Percentiles rank a stretch among this genome's conserved stretches.
Conservation (phyloP, 2,888 invertebrate species). For the Pterostichus niger region DNA sequence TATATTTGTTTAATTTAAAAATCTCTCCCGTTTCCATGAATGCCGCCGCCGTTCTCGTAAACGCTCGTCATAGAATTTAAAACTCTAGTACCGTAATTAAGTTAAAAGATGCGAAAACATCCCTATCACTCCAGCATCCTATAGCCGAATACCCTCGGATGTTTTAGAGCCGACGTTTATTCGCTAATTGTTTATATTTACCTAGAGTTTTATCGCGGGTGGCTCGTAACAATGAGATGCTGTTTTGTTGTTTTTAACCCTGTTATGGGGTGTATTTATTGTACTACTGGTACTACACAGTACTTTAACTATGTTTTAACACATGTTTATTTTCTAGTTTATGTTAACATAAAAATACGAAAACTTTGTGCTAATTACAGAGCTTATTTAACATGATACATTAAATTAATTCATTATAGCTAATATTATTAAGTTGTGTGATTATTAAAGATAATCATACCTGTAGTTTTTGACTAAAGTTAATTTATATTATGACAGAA, state of each 20-base stretch:
- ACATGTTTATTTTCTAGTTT: conserved; percentile 5
- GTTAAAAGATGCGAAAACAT: neutral
- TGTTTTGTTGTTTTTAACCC: neutral
- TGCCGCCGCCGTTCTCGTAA: no score
- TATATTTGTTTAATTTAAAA: no score
- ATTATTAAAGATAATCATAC: no score
- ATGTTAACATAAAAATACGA: neutral
- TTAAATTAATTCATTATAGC: neutral
- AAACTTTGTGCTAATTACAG: neutral
- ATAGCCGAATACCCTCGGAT: conserved; percentile 3
- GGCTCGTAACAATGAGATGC: neutral
- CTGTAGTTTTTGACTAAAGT: no score
- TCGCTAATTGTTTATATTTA: conserved; percentile 42
- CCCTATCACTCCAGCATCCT: conserved; percentile 12
- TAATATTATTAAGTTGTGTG: no score
- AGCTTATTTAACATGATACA: neutral
- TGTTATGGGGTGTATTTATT: neutral
- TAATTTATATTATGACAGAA: no score
- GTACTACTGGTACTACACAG: neutral
- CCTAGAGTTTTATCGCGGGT: conserved; percentile 19
- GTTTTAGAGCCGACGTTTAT: neutral
- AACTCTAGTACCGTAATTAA: neutral
- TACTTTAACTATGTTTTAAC: neutral
- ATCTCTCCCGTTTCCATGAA: no score
- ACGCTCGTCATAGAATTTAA: no score